Evolutionary conservation across 1,140 invertebrate genomes (phyloP), one percentile per base, ranked within the genome.

Genomic region (Caenorhabditis brenneri): DNA sequence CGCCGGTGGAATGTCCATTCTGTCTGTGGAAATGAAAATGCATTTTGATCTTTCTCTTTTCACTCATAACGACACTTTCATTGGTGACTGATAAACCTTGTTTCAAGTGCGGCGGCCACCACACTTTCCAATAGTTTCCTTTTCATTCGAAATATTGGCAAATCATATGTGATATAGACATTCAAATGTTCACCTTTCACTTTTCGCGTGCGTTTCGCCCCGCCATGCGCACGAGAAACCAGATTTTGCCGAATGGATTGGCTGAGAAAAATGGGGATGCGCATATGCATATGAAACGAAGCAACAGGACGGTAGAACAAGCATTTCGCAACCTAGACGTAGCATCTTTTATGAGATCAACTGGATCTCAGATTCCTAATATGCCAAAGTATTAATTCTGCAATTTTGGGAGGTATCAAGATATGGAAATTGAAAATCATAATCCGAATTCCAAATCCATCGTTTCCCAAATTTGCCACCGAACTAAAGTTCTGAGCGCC

Each of bases 151-250:
- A 74, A 74, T 74, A 74, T 74, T 42, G 65, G 33, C 65, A 74
- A 74, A 74, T 74, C 65, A 74, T 46, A 74, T 39, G 65, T 74
- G 65, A 74, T 74, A 74, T 74, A 74, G 65, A 74, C 65, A 74
- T 74, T 74, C 65, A 74, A 74, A 74, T 74, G 65, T 74, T 74
- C 65, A 74, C 65, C 65, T 74, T 74, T 74, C 65, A 74, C 65
- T 74, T 74, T 74, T 74, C 24, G 65, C 65, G 65, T 74, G 65
- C 36, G 65, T 15, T 33, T 36, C 12, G 2, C 22, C 36, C n/a
- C 33, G 29, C 27, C n/a, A 29, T 10, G 33, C 33, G 65, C 65
- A 22, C 36, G 22, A 42, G 36, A 74, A n/a, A 74, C 65, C 65
- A 74, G 65, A 74, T 74, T 36, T 46, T 22, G 22, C n/a, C 36